These are phyloP conservation scores for Macrotis lagotis DNA, from an alignment of 2,113 vertebrate genomes.

Conservation along the genomic window DNA sequence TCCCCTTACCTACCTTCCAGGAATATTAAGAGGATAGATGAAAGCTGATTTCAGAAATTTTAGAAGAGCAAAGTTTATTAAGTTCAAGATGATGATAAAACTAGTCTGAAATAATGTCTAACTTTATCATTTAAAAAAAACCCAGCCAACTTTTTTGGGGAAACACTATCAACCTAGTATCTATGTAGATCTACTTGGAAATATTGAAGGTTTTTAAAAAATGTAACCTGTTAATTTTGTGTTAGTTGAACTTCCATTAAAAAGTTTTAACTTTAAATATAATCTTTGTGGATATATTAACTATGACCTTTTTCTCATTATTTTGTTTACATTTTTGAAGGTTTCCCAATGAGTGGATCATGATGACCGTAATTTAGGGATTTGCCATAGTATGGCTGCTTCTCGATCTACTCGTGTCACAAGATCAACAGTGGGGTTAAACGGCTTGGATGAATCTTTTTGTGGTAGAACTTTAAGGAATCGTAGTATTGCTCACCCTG, in stretches of 20 bases:
- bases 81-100: constrained; percentile 15
- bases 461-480: constrained; percentile 99
- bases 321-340: constrained; percentile 85
- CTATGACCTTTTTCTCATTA: constrained; percentile 80
- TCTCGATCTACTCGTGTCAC: constrained; percentile 99
- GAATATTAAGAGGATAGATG: constrained; percentile 41
- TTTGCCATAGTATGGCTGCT: constrained; percentile 99
- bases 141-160: background rate
- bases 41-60: constrained; percentile 40
- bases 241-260: constrained; percentile 69
- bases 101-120: background rate
- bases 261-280: constrained; percentile 62
- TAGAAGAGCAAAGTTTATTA: constrained; percentile 18
- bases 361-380: constrained; percentile 95
- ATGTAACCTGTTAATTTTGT: constrained; percentile 55
- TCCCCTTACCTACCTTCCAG: constrained; percentile 5
- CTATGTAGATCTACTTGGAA: constrained; percentile 26
- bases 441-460: constrained; percentile 99
- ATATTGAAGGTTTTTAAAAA: constrained; percentile 49
- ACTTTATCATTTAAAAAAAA: background rate
- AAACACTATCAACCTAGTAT: background rate
- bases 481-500: constrained; percentile 98
- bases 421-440: constrained; percentile 99
- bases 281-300: constrained; percentile 70
- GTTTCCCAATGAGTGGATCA: constrained; percentile 96